Conservation (phyloP, 2,113 vertebrate species). For the Plotosus lineatus region DNA sequence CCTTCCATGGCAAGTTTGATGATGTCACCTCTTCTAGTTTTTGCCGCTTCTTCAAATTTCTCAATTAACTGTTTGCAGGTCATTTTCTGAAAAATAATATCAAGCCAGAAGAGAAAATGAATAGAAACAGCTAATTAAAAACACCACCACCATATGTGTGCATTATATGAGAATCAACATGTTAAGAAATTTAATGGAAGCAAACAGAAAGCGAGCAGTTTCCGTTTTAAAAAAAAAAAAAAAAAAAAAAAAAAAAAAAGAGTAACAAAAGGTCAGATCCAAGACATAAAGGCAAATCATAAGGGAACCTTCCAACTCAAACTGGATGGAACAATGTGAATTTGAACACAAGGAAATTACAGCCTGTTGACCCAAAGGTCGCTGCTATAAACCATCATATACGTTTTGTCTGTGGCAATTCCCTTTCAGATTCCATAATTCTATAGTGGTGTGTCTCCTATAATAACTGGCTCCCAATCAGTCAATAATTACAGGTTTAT, state of each 20-base stretch:
- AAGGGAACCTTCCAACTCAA: background rate
- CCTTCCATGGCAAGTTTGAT: conserved; percentile 64
- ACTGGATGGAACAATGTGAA: background rate
- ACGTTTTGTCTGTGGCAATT: background rate
- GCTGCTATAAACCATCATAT: background rate
- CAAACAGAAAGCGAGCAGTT: background rate
- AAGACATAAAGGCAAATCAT: background rate
- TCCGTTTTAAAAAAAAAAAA: background rate
- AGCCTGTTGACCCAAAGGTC: background rate
- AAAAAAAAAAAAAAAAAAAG: background rate
- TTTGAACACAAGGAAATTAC: conserved; percentile 2
- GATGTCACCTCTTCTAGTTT: conserved; percentile 65
- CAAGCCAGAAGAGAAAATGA: background rate
- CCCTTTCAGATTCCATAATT: too few species aligned
- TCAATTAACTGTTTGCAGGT: conserved; percentile 66
- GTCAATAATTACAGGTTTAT: too few species aligned
- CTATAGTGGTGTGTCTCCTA: too few species aligned
- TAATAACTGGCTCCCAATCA: too few species aligned
- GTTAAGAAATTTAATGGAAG: background rate
- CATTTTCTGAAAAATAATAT: conserved; percentile 71
- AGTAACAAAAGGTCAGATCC: conserved; percentile 1
- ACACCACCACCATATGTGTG: background rate
- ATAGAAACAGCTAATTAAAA: background rate
- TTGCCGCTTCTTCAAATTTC: conserved; percentile 72
- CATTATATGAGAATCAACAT: background rate